These are phyloP conservation scores for Pyxicephalus adspersus DNA, from an alignment of 2,113 vertebrate species.

Conservation along the genomic window DNA sequence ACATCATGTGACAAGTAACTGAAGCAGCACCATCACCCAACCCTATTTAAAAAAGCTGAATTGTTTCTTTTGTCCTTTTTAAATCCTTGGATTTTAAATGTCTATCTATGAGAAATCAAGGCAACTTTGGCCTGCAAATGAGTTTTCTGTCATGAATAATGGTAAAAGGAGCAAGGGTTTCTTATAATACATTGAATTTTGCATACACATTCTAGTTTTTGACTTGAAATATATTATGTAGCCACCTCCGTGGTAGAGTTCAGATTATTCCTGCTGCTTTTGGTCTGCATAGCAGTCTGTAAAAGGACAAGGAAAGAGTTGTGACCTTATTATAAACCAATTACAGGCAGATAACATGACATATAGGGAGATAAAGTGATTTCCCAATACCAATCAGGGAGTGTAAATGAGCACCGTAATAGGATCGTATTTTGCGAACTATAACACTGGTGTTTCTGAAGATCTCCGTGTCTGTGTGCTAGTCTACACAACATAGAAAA, in stretches of 20 bases:
- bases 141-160: slow-evolving; percentile 17
- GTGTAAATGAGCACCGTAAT: slow-evolving; percentile 32
- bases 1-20: slow-evolving; percentile 32
- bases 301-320: slow-evolving; percentile 26
- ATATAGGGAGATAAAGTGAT: slow-evolving; percentile 46
- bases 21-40: not conserved
- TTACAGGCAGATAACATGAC: slow-evolving; percentile 36
- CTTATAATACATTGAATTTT: not conserved
- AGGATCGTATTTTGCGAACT: slow-evolving; percentile 1
- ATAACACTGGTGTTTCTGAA: slow-evolving; percentile 5
- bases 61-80: slow-evolving; percentile 2
- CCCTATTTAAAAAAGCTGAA: not conserved
- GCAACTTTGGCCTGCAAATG: slow-evolving; percentile 22
- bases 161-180: not conserved
- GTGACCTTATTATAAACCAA: slow-evolving; percentile 46
- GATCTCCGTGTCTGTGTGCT: not conserved
- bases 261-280: not conserved
- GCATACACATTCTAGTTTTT: not conserved
- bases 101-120: not conserved
- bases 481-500: no score
- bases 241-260: slow-evolving; percentile 10
- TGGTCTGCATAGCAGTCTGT: slow-evolving; percentile 17
- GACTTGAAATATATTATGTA: slow-evolving; percentile 11
- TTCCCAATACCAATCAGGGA: slow-evolving; percentile 46
- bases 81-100: slow-evolving; percentile 4